A percentile compares a stretch with the other conserved stretches of the same genome.
These are phyloP conservation scores for Hyphantria cunea DNA, from an alignment of 1,140 invertebrate species.

Conservation along the genomic window DNA sequence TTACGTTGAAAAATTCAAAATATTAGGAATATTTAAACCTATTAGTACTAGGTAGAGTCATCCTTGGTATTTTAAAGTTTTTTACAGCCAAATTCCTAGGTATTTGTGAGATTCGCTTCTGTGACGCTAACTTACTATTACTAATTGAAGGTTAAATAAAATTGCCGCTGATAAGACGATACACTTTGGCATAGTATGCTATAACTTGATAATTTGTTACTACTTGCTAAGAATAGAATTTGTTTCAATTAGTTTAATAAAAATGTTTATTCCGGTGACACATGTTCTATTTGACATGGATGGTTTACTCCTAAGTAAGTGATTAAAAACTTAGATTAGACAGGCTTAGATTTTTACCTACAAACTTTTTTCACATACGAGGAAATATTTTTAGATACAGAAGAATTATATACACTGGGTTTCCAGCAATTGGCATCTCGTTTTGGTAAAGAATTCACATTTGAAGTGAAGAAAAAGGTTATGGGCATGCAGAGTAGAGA, in stretches of 20 bases:
- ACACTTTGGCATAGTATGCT: too few species aligned
- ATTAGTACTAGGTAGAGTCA: too few species aligned
- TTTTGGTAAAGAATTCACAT: conserved; percentile 89
- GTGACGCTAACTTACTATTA: too few species aligned
- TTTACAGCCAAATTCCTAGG: too few species aligned
- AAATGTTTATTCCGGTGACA: conserved; percentile 64
- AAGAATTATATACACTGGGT: conserved; percentile 88
- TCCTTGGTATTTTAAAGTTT: too few species aligned
- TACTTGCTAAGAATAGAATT: too few species aligned
- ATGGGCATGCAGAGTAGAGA: conserved; percentile 90
- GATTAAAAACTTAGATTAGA: background rate
- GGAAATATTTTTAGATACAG: conserved; percentile 86
- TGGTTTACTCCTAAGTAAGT: conserved; percentile 74
- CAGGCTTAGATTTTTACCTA: background rate
- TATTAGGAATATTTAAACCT: too few species aligned
- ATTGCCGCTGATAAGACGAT: too few species aligned
- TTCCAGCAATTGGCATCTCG: conserved; percentile 85
- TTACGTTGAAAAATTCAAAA: too few species aligned
- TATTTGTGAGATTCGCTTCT: too few species aligned
- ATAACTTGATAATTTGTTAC: too few species aligned
- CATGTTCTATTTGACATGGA: conserved; percentile 81
- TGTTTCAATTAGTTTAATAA: conserved; percentile 18
- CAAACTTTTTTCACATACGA: background rate
- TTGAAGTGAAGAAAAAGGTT: conserved; percentile 87
- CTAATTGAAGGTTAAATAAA: too few species aligned